Conservation (phyloP, 2,888 invertebrate genomes). For the Tanypteryx hageni region DNA sequence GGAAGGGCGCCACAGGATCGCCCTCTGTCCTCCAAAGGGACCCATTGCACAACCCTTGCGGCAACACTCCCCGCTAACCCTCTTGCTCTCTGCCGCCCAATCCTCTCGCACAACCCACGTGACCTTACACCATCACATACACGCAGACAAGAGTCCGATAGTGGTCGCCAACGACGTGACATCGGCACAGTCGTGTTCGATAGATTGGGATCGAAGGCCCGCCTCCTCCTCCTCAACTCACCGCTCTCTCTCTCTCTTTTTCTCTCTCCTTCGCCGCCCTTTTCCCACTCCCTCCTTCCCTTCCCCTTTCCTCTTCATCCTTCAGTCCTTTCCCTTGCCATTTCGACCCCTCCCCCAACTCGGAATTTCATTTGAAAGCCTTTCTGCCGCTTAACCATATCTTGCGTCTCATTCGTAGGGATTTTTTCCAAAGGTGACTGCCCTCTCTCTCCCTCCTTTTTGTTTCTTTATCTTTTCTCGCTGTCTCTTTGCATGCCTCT, state of each 20-base stretch:
- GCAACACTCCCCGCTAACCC: background rate
- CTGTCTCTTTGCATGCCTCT: background rate
- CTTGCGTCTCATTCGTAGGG: constrained; percentile 19
- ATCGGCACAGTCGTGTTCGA: constrained; percentile 53
- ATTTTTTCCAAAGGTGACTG: constrained; percentile 44
- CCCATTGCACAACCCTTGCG: background rate
- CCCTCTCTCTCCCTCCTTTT: background rate
- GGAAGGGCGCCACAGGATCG: background rate
- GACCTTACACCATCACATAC: constrained; percentile 30
- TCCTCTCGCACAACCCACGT: constrained; percentile 25
- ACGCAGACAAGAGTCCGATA: constrained; percentile 33
- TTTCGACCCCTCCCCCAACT: background rate
- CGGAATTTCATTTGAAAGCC: constrained; percentile 48
- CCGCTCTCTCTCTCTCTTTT: no score
- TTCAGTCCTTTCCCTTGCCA: background rate
- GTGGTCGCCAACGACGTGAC: constrained; percentile 54
- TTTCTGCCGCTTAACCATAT: background rate
- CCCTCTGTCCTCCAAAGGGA: background rate
- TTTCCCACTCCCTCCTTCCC: background rate
- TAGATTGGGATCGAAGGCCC: constrained; percentile 56
- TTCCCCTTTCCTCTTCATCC: background rate
- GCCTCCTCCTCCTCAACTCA: background rate
- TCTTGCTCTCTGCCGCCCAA: background rate
- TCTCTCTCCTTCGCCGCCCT: background rate
- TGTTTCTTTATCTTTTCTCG: background rate